Conservation (phyloP, 2,888 invertebrate species). For the Synergus japonicus region DNA sequence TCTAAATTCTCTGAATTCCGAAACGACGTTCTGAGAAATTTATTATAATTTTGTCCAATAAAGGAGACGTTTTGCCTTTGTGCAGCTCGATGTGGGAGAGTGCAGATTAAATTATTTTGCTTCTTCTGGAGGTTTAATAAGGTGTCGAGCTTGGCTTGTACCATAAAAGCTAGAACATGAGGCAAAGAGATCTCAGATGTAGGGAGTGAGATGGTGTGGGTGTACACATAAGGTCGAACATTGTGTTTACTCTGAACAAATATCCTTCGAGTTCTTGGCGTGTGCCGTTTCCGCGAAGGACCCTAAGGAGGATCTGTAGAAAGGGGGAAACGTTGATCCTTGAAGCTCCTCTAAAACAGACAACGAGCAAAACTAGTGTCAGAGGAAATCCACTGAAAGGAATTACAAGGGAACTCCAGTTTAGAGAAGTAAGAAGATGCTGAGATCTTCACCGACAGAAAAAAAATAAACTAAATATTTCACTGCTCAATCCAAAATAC, state of each 20-base stretch:
- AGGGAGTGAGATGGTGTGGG: conserved; percentile 16
- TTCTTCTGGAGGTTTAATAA: conserved; percentile 18
- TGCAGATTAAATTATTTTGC: conserved; percentile 27
- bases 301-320: neutral
- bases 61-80: neutral
- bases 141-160: conserved; percentile 19
- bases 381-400: conserved; percentile 34
- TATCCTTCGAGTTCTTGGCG: conserved; percentile 22
- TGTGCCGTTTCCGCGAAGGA: conserved; percentile 1
- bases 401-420: conserved; percentile 11
- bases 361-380: conserved; percentile 37
- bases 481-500: neutral
- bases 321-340: conserved; percentile 30
- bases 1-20: neutral
- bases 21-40: neutral
- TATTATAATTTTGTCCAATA: neutral
- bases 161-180: conserved; percentile 21
- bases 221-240: conserved; percentile 8
- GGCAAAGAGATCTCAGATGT: conserved; percentile 21
- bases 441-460: neutral
- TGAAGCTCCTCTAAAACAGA: conserved; percentile 24
- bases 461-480: conserved; percentile 8
- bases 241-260: conserved; percentile 35
- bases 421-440: neutral
- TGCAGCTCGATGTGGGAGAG: neutral